Evolutionary conservation across 53 echinoderm and acorn worm species (phyloP).

Genomic region (Apostichopus leukothele): DNA sequence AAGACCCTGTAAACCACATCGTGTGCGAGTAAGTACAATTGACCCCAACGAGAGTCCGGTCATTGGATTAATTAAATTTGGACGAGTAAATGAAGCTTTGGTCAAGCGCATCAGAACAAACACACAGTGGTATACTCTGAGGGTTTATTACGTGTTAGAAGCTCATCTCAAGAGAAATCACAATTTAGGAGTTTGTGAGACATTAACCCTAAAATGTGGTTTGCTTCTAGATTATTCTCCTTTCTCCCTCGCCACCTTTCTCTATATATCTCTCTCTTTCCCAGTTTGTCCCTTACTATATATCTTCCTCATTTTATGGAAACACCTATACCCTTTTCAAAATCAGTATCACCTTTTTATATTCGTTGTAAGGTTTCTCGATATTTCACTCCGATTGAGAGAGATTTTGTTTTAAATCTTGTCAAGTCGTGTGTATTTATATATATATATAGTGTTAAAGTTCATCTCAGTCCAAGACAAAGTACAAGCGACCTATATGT

Average conservation of each 20-base stretch:
- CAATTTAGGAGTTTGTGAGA: neutral
- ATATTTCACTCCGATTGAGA: no score
- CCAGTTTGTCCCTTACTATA: no score
- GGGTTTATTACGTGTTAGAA: neutral
- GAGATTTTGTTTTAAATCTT: no score
- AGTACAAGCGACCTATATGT: neutral
- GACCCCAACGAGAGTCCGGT: neutral
- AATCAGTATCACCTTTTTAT: no score
- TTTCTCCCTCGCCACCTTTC: neutral
- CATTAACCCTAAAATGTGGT: no score
- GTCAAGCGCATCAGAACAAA: neutral
- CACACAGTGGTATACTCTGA: neutral
- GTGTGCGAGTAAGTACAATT: no score
- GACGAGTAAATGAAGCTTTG: neutral
- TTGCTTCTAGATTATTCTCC: no score
- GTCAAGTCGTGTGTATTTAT: neutral
- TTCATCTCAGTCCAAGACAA: neutral
- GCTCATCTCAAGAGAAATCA: neutral
- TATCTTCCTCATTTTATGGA: no score
- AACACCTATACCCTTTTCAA: no score
- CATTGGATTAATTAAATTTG: neutral
- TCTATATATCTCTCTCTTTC: no score
- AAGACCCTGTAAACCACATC: no score
- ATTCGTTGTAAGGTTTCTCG: no score
- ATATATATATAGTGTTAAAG: constrained; percentile 3